Conservation (phyloP, 2,113 vertebrate genomes). For the Tichodroma muraria region DNA sequence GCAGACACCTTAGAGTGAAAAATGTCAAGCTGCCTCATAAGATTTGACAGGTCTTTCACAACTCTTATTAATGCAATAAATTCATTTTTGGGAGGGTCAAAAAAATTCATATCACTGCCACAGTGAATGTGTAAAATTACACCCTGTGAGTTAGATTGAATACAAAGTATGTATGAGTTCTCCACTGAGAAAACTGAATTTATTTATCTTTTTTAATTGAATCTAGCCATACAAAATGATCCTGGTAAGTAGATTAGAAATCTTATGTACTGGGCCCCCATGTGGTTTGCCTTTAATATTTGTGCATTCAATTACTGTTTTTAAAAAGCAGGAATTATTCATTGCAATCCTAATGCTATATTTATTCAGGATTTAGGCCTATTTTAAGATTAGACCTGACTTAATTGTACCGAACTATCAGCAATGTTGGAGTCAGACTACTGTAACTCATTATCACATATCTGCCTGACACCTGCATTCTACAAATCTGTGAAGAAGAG, state of each 20-base stretch:
- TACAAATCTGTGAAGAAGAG: not conserved
- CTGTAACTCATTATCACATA: not conserved
- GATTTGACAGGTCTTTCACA: not conserved
- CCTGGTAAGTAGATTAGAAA: conserved; percentile 71
- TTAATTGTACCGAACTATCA: conserved; percentile 64
- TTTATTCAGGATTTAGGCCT: conserved; percentile 64
- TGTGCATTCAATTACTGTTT: conserved; percentile 45
- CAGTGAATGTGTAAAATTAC: conserved; percentile 28
- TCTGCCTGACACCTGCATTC: not conserved
- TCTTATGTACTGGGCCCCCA: conserved; percentile 10
- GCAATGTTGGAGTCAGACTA: not conserved
- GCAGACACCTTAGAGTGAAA: not conserved
- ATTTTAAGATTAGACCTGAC: conserved; percentile 63
- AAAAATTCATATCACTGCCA: conserved; percentile 4
- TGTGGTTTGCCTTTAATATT: conserved; percentile 40
- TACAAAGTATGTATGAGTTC: conserved; percentile 36
- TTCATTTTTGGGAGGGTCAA: not conserved
- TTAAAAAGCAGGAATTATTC: conserved; percentile 56
- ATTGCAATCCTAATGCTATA: conserved; percentile 46
- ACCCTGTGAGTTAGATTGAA: not conserved
- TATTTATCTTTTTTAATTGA: conserved; percentile 69
- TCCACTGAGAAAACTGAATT: conserved; percentile 36
- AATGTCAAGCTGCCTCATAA: not conserved
- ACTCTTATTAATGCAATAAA: conserved; percentile 1
- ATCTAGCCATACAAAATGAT: conserved; percentile 50